Evolutionary conservation across 2,888 invertebrate genomes (phyloP).

Genomic region (Eristalinus sepulchralis): DNA sequence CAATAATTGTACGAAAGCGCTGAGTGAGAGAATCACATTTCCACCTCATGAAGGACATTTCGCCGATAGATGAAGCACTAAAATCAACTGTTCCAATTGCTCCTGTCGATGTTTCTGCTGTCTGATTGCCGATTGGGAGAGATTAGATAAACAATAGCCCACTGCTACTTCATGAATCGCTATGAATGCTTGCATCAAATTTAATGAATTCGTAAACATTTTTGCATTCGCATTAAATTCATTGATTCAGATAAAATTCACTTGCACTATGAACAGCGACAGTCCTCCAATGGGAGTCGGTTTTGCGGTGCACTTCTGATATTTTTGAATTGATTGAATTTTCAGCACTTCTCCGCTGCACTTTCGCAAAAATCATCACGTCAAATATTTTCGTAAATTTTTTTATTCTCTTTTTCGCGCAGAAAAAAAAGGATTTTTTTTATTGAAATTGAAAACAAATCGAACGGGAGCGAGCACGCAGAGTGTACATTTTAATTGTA

Average conservation of each 20-base stretch:
- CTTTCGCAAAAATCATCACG: constrained; percentile 29
- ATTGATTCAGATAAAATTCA: constrained; percentile 39
- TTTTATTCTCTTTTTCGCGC: background rate
- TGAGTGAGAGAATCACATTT: constrained; percentile 60
- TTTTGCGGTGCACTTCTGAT: constrained; percentile 3
- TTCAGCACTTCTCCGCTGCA: constrained; percentile 20
- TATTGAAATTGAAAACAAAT: background rate
- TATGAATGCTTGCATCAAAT: constrained; percentile 53
- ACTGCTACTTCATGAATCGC: constrained; percentile 43
- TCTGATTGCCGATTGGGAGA: constrained; percentile 26
- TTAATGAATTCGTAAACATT: constrained; percentile 61
- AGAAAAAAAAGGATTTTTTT: background rate
- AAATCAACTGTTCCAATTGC: constrained; percentile 43
- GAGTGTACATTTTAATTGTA: constrained; percentile 9
- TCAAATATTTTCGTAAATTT: background rate
- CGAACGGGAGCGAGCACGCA: background rate
- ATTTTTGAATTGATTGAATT: background rate
- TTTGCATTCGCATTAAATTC: constrained; percentile 60
- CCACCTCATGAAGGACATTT: constrained; percentile 70
- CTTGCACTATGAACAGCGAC: constrained; percentile 10
- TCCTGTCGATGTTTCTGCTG: constrained; percentile 28
- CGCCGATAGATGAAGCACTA: constrained; percentile 58
- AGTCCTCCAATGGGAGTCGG: constrained; percentile 13
- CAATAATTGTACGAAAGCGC: constrained; percentile 61
- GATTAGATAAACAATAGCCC: background rate